Base-by-base conservation (phyloP, 2,113 vertebrate species). In the Triplophysa rosa region DNA sequence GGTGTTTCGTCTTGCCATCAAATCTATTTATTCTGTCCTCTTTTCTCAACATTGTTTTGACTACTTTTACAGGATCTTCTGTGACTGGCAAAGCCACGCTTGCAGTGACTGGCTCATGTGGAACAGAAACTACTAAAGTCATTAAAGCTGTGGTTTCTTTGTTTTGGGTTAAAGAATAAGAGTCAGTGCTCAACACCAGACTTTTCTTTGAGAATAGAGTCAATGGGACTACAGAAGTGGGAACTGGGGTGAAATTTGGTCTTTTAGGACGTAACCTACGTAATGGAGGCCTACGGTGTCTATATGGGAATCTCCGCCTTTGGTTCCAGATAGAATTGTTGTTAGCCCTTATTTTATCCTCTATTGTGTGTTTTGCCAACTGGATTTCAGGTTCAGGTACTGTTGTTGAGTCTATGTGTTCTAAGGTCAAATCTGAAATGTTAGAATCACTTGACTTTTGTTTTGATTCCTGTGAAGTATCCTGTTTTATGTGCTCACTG, bases 261-360 rank as follows among this genome's bases (percentile, higher is more conserved):
- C 81, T 86, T 14, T 70, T 24, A 16, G 89, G 87, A 45, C 76
- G 83, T 47, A 84, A 40, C 84, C 84, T 88, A 81, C 87, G 89
- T 62, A 84, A 23, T 37, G 78, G 76, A 33, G 89, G 92, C 82
- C 86, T 91, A 80, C 91, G 88, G 0, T 86, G 86, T 84, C 91
- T 90, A 21, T 87, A 88, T 71, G 88, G 88, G 0, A 81, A 89
- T 33, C 88, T 89, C 75, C 89, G 87, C 67, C 89, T 86, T 62
- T 89, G 89, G 69, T 88, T 26, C 67, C 16, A 64, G 49, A 68
- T 69, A 65, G 85, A 83, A 82, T 83, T 45, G 8, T 67, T 37
- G 49, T 80, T 83, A 58, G 64, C 10, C 49, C 82, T 88, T 47
- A 54, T 84, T 80, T 67, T 89, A 10, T 86, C 68, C 12, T 85